Evolutionary conservation across 2,113 vertebrate genomes (phyloP).

Genomic region (Saguinus midas): DNA sequence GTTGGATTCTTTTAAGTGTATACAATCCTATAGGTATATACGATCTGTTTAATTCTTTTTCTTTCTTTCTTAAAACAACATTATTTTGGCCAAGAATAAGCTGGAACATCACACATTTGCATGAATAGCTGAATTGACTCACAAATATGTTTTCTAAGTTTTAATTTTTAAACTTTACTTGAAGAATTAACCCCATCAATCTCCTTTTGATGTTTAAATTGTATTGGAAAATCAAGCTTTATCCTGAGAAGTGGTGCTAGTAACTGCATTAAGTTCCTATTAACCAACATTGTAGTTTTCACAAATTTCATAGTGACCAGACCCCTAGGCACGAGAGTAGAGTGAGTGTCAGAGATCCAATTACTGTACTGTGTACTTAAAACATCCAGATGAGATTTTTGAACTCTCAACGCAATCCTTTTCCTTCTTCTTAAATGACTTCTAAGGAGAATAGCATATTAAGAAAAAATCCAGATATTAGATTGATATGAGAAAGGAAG

Average conservation of each 20-base stretch:
- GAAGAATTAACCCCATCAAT: neutral
- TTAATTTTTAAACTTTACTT: slow-evolving; percentile 41
- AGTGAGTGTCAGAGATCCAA: slow-evolving; percentile 47
- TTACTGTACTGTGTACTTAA: slow-evolving; percentile 51
- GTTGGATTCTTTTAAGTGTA: neutral
- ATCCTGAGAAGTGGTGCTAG: neutral
- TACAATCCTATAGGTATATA: neutral
- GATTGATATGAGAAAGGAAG: slow-evolving; percentile 17
- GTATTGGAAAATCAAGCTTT: slow-evolving; percentile 32
- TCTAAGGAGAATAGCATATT: slow-evolving; percentile 67
- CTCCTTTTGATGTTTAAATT: neutral
- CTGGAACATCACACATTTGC: neutral
- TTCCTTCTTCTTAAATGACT: slow-evolving; percentile 48
- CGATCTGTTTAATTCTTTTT: neutral
- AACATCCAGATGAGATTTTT: slow-evolving; percentile 65
- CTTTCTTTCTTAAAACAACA: neutral
- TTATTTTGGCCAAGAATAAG: neutral
- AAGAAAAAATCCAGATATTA: slow-evolving; percentile 70
- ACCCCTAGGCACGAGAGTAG: slow-evolving; percentile 33
- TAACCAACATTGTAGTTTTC: neutral
- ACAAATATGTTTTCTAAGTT: slow-evolving; percentile 34
- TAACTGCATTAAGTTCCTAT: slow-evolving; percentile 18
- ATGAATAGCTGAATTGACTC: neutral
- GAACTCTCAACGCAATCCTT: slow-evolving; percentile 46
- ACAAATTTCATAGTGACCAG: slow-evolving; percentile 47